Evolutionary conservation across 2,888 invertebrate genomes (phyloP), one percentile per base, ranked within the genome.

Genomic region (Heteropelma amictum): DNA sequence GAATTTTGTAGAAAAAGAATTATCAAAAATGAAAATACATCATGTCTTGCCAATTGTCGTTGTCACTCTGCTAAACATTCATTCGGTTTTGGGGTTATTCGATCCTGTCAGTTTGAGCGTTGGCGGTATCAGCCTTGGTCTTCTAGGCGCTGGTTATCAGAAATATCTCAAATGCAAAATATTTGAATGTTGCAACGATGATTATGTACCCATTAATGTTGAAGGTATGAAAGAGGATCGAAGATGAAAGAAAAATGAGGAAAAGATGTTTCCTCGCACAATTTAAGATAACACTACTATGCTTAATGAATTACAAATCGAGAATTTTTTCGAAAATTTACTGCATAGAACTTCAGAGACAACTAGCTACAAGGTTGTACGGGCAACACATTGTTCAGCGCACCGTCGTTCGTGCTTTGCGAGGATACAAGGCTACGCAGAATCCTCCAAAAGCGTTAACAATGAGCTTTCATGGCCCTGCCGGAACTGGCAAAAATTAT

Each of bases 401-500:
- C 63, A 90, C 94, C 28, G 91, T 97, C 3, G 89, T 94, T 40
- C 91, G 93, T 63, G 93, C 94, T 23, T 90, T 98, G 7, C 91
- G 90, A 77, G 92, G 91, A 76, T 95, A 96, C 87, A 82, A 85
- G 12, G 86, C 89, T 26, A 81, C 85, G 3, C 81, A 92, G 1
- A 90, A 91, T 51, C 91, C 92, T 4, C 86, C 87, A 40, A 98
- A 98, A 88, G 95, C 99, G 10, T 90, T 99, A 60, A 96, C 95
- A 0, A 91, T 99, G 83, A 97, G 98, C 84, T 95, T 99, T 82
- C 98, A 99, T 90, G 99, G 99, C 0, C 94, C 95, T 90, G 95
- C 98, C 0, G 99, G 99, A 6, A 94, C 94, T 30, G 98, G 98
- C 0, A 99, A 99, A 89, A 98, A 97, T 87, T 97, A 93, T 91